Base-by-base conservation (phyloP, 92 coral and sea anemone species). In the Palythoa caribaeorum region DNA sequence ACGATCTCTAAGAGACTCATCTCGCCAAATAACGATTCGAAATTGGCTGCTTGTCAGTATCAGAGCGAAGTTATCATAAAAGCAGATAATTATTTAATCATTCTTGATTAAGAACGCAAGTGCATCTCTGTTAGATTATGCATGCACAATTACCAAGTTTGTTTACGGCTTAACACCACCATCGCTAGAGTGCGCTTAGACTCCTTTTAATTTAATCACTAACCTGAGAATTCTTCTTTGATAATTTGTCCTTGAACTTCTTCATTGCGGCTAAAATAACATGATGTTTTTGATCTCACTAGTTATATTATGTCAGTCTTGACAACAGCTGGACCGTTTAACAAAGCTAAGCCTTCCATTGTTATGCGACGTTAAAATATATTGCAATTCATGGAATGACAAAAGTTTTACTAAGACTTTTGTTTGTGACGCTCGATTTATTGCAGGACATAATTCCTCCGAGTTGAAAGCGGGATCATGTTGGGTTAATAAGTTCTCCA, bases 211-310 rank as follows among this genome's bases (percentile, higher is more conserved):
- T 20, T n/a, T 9, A 5, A 47, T 21, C 5, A 76, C 86, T 47
- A 20, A 81, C 86, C 86, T 63, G 74, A 1, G 86, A 21, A 11
- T 19, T 81, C 20, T 62, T 81, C 86, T 81, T 81, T 66, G 76
- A 63, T 71, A 81, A 65, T 13, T 65, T 81, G 59, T 21, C 86
- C 62, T 81, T 81, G 76, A 81, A 81, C 38, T 65, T 81, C 86
- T 81, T 81, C 86, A 81, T 81, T 14, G 5, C 52, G 20, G 17
- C 1, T 35, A 9, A 28, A 65, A 9, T 39, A 50, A 54, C 40
- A 21, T 1, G 21, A 17, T 5, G 35, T 63, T 39, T 16, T 9
- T 62, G 84, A 62, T 60, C 40, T 37, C 1, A 20, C n/a, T 76
- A n/a, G n/a, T 59, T 6, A 80, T 63, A 36, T 59, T 59, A 40